Evolutionary conservation across 2,113 vertebrate genomes (phyloP), one percentile per base, ranked within the genome.

Genomic region (Syngnathus floridae): DNA sequence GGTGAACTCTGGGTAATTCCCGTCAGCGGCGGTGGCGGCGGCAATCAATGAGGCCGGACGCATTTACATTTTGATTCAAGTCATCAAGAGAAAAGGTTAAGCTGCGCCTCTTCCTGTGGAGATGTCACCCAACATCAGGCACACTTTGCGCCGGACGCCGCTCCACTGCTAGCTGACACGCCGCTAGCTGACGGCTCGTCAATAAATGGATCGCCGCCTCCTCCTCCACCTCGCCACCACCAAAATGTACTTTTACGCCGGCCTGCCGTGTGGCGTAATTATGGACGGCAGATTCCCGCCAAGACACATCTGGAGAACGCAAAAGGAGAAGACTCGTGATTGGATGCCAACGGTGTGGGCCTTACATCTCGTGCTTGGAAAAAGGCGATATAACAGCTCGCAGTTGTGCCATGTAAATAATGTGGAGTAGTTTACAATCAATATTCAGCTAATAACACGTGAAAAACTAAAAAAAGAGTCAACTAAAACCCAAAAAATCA

Each of bases 11-110:
- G 54, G 54, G 54, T 56, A 56, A 35, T 56, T 56, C 54, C 54
- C 54, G 54, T 16, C 54, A 16, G 54, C 54, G 54, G 11, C 19
- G 48, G 17, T 22, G n/a, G 54, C 26, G 4, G 26, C 26, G 26
- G 54, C 54, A 31, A 56, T 56, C 54, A 5, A 56, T 56, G 22
- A 12, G 26, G 26, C 2, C 54, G 54, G 54, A 35, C 5, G 26
- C 54, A 56, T 56, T 56, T 56, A 56, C 54, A 56, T 56, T 56
- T 56, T 56, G 54, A 56, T 56, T 56, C 54, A 56, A 56, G 54
- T 56, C 54, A 56, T 56, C 54, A 56, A 14, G 54, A 56, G 54
- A 56, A 56, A 56, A 56, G 54, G 54, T 56, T 56, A 56, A 31
- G 26, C 26, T 31, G 54, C 54, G 54, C 26, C 26, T 56, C 26